A percentile compares a stretch with the other conserved stretches of the same genome.
phyloP scores from a whole-genome alignment of 2,888 invertebrate genomes.

The Hylaea fasciaria region DNA sequence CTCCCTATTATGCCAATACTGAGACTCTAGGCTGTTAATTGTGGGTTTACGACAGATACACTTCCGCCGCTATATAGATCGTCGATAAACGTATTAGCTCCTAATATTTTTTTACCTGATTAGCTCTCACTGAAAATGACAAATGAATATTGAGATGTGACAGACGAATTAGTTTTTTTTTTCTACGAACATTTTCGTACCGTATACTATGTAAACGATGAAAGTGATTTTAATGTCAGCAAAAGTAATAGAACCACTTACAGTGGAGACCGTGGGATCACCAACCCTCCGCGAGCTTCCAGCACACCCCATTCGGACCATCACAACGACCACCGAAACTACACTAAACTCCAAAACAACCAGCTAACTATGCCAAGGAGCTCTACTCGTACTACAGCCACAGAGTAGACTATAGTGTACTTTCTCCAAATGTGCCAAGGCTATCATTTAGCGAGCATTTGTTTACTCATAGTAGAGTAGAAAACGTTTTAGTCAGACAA shows the following conservation, averaged over 20 bases:
- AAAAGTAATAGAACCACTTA: constrained; percentile 43
- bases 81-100: too few relatives aligned
- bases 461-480: constrained; percentile 27
- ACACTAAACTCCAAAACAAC: constrained; percentile 42
- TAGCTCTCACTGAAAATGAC: too few relatives aligned
- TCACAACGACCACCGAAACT: constrained; percentile 41
- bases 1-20: too few relatives aligned
- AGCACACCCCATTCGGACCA: constrained; percentile 72
- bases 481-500: constrained; percentile 53
- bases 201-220: too few relatives aligned
- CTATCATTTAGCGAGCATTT: constrained; percentile 43
- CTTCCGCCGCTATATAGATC: too few relatives aligned
- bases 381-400: constrained; percentile 21
- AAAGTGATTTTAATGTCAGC: too few relatives aligned
- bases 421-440: constrained; percentile 27
- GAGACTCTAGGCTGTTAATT: too few relatives aligned
- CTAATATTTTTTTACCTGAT: too few relatives aligned
- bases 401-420: constrained; percentile 8
- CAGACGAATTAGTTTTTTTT: too few relatives aligned
- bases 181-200: too few relatives aligned
- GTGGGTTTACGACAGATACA: too few relatives aligned
- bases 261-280: constrained; percentile 49
- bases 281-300: constrained; percentile 61
- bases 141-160: too few relatives aligned
- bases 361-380: constrained; percentile 62